Evolutionary conservation across 2,113 vertebrate genomes (phyloP).

Genomic region (Channa maculata): DNA sequence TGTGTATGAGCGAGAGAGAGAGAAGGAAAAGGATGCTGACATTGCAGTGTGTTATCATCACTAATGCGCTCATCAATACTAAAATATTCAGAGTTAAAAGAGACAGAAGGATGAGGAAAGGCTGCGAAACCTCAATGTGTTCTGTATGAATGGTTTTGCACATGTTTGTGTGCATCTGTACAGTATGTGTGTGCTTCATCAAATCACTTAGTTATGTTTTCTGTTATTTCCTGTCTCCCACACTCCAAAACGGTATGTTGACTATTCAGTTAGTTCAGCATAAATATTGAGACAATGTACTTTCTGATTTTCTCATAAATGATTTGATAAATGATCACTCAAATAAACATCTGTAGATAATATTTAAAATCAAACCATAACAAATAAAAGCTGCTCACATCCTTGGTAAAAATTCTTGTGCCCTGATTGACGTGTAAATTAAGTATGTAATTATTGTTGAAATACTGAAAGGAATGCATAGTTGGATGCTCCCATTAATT

Average conservation of each 20-base stretch:
- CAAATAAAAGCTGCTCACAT: not conserved
- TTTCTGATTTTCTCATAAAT: too few relatives aligned
- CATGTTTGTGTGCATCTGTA: conserved; percentile 1
- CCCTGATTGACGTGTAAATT: not conserved
- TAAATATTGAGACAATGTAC: too few relatives aligned
- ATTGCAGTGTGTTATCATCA: conserved; percentile 75
- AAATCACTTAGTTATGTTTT: conserved; percentile 24
- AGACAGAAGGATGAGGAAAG: conserved; percentile 11
- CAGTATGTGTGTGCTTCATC: not conserved
- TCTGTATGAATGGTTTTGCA: conserved; percentile 28
- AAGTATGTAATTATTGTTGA: not conserved
- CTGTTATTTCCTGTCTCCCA: not conserved
- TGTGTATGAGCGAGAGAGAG: conserved; percentile 24
- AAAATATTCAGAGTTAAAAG: conserved; percentile 71
- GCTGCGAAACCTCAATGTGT: conserved; percentile 15
- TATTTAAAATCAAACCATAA: not conserved
- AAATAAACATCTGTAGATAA: not conserved
- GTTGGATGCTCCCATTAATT: conserved; percentile 1
- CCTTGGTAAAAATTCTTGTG: not conserved
- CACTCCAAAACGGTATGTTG: not conserved
- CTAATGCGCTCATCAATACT: conserved; percentile 83
- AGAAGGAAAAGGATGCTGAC: conserved; percentile 72
- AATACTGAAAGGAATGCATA: too few relatives aligned
- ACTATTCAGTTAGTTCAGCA: too few relatives aligned
- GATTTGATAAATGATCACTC: not conserved